phyloP scores from a whole-genome alignment of 1,140 invertebrate species.

The Caenorhabditis briggsae region DNA sequence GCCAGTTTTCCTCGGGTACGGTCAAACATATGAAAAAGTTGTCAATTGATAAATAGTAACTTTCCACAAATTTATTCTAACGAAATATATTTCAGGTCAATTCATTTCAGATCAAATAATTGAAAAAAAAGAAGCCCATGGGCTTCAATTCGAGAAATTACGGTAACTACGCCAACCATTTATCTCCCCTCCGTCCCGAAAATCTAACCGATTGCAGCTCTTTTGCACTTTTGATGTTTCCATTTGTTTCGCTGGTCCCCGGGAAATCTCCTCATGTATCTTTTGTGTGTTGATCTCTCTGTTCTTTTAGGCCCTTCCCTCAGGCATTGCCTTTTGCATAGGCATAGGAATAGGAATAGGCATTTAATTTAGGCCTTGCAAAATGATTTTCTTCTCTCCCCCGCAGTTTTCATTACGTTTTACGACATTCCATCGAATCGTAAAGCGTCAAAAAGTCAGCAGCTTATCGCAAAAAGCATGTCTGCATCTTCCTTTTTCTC shows the following conservation, averaged over 20 bases:
- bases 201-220: too few species aligned
- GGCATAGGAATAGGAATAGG: not conserved
- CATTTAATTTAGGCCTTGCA: slow-evolving; percentile 33
- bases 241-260: not conserved
- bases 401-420: slow-evolving; percentile 48
- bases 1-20: too few species aligned
- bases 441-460: slow-evolving; percentile 11
- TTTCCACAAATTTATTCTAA: too few species aligned
- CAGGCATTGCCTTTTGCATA: not conserved
- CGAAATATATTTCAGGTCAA: too few species aligned
- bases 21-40: too few species aligned
- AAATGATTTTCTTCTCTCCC: not conserved
- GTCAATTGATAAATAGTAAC: too few species aligned
- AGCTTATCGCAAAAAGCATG: not conserved
- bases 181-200: too few species aligned
- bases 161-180: too few species aligned
- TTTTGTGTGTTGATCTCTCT: slow-evolving; percentile 3
- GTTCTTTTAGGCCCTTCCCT: slow-evolving; percentile 1
- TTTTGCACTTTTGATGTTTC: too few species aligned
- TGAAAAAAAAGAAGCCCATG: too few species aligned
- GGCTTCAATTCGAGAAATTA: too few species aligned
- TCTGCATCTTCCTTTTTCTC: not conserved
- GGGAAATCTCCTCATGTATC: not conserved
- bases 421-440: slow-evolving; percentile 18
- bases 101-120: too few species aligned